These are phyloP conservation scores for Drosophila watanabei DNA, from an alignment of 1,140 invertebrate genomes.

Conservation along the genomic window DNA sequence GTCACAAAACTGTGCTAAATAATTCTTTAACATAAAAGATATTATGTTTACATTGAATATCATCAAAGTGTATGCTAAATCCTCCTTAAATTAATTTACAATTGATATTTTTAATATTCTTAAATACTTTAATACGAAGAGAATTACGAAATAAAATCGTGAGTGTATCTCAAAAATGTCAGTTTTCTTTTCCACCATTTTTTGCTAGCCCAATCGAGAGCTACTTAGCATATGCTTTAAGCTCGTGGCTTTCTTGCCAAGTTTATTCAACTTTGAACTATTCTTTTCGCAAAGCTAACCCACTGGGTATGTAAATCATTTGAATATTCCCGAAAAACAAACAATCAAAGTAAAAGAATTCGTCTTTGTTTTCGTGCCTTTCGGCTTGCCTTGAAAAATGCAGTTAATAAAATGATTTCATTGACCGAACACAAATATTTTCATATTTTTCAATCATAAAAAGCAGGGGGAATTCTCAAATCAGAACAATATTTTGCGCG, in stretches of 20 bases:
- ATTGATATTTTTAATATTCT: neutral
- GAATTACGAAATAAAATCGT: neutral
- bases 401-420: constrained; percentile 39
- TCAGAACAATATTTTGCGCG: constrained; percentile 44
- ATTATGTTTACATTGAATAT: no score
- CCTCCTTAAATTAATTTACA: no score
- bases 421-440: constrained; percentile 43
- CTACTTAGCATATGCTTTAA: constrained; percentile 33
- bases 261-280: constrained; percentile 66
- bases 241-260: constrained; percentile 37
- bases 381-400: constrained; percentile 18
- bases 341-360: neutral
- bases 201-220: neutral
- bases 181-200: neutral
- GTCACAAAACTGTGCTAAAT: no score
- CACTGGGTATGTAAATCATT: constrained; percentile 37
- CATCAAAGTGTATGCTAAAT: no score
- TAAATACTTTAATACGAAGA: neutral
- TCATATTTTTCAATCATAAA: constrained; percentile 39
- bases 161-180: constrained; percentile 13
- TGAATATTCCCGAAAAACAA: constrained; percentile 30
- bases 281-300: constrained; percentile 19
- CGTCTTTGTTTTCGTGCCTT: no score
- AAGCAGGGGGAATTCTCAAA: constrained; percentile 27
- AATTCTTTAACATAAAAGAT: no score